phyloP scores from a whole-genome alignment of 2,797 vertebrate species.

The Epinephelus awoara region DNA sequence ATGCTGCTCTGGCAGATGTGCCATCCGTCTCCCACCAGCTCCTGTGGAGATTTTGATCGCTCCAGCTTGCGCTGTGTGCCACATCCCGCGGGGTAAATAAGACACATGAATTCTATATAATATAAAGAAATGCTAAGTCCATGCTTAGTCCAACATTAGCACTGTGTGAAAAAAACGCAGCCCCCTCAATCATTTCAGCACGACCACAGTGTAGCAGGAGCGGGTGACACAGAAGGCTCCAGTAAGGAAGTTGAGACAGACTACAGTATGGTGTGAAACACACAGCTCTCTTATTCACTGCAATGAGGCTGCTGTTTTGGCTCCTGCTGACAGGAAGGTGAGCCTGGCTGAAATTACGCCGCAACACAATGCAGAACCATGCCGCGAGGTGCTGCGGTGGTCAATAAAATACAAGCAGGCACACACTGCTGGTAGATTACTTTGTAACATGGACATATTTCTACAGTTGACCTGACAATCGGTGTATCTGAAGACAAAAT shows the following conservation, averaged over 20 bases:
- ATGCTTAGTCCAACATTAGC: neutral
- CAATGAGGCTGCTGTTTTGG: too few relatives aligned
- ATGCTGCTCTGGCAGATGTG: neutral
- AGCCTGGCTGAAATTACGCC: too few relatives aligned
- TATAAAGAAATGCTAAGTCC: neutral
- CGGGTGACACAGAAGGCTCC: neutral
- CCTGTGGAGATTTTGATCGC: neutral
- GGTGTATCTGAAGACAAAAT: too few relatives aligned
- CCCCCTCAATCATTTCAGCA: neutral
- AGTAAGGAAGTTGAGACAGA: neutral
- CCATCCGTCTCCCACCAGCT: neutral
- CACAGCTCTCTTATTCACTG: too few relatives aligned
- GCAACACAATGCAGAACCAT: too few relatives aligned
- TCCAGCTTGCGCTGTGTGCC: neutral
- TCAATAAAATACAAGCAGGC: too few relatives aligned
- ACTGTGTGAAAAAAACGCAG: neutral
- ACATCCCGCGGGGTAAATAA: neutral
- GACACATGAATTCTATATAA: neutral
- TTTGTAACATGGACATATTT: too few relatives aligned
- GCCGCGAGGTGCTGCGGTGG: too few relatives aligned
- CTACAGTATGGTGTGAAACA: too few relatives aligned
- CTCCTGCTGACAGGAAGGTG: too few relatives aligned
- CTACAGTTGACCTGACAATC: too few relatives aligned
- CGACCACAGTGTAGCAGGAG: neutral
- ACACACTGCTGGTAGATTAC: too few relatives aligned